Base-by-base conservation (phyloP, 92 coral and sea anemone species). In the Galaxea fascicularis region DNA sequence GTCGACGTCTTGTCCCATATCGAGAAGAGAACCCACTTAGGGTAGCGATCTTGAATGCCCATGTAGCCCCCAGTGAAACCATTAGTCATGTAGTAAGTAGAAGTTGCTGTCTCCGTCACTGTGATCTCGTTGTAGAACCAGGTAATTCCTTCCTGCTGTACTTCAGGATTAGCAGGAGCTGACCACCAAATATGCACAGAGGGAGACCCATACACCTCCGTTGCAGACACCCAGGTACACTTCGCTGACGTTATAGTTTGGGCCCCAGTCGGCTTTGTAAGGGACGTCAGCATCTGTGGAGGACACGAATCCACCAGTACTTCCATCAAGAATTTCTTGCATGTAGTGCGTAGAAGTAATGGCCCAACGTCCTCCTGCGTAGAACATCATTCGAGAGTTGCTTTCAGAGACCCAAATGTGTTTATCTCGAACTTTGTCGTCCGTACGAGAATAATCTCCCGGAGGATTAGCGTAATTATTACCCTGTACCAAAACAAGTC, bases 11-110 rank as follows among this genome's bases (percentile, higher is more conserved):
- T 81, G 86, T 81, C 86, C 86, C 78, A 81, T 68, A 81, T 69
- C 17, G 86, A 81, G 31, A 81, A 81, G 66, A 81, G 35, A 0
- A 81, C 76, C 86, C 86, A 69, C 22, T 81, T 81, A 49, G 86
- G 69, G 1, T 45, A 68, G 78, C 86, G 86, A 68, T 66, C 77
- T 16, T 81, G 86, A 14, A 81, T 81, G 78, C 77, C 86, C 86
- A 68, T 81, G 67, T 66, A 81, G 41, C 85, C 85, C 8, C 85
- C 85, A 28, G 64, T 65, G 76, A 80, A 80, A 64, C 85, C 85
- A 66, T 80, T 80, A 26, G 85, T 80, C 77, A 67, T 67, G 64
- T 45, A 67, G 85, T 80, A 80, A 17, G 46, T 80, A 35, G 65
- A 46, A 10, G 9, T 26, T 21, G 85, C 76, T 47, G 85, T 27